phyloP scores from a whole-genome alignment of 2,797 vertebrate genomes.

The Orestias chungarensis region DNA sequence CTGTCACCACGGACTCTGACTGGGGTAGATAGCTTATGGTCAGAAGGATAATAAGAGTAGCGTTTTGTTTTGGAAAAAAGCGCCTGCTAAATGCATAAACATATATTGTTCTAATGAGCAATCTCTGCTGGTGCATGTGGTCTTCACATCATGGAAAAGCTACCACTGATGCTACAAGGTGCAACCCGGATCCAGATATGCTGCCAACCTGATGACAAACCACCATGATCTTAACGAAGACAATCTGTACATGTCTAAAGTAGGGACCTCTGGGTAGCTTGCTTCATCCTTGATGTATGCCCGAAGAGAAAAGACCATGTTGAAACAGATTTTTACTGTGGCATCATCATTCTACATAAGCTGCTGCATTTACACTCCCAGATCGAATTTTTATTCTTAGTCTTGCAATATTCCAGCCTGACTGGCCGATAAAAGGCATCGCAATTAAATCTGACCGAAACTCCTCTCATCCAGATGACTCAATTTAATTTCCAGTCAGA shows the following conservation, averaged over 20 bases:
- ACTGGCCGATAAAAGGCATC: slow-evolving; percentile 50
- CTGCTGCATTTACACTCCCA: background rate
- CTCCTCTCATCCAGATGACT: slow-evolving; percentile 62
- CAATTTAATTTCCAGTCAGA: slow-evolving; percentile 1
- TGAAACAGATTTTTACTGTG: too few relatives aligned
- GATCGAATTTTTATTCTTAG: background rate
- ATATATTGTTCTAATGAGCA: background rate
- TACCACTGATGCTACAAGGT: background rate
- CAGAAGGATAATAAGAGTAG: too few relatives aligned
- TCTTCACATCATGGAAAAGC: background rate
- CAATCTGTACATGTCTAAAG: background rate
- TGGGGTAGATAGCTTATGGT: too few relatives aligned
- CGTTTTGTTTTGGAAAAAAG: background rate
- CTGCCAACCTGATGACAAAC: background rate
- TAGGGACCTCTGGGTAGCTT: background rate
- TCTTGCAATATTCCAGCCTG: slow-evolving; percentile 13
- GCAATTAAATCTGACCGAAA: slow-evolving; percentile 57
- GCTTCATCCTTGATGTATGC: background rate
- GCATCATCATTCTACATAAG: too few relatives aligned
- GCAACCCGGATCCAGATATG: background rate
- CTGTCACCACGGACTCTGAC: too few relatives aligned
- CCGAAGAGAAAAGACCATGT: background rate
- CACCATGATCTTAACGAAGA: background rate
- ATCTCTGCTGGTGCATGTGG: background rate
- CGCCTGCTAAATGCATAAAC: too few relatives aligned